Evolutionary conservation across 2,113 vertebrate species (phyloP), one percentile per base, ranked within the genome.

Genomic region (Lagenorhynchus albirostris): DNA sequence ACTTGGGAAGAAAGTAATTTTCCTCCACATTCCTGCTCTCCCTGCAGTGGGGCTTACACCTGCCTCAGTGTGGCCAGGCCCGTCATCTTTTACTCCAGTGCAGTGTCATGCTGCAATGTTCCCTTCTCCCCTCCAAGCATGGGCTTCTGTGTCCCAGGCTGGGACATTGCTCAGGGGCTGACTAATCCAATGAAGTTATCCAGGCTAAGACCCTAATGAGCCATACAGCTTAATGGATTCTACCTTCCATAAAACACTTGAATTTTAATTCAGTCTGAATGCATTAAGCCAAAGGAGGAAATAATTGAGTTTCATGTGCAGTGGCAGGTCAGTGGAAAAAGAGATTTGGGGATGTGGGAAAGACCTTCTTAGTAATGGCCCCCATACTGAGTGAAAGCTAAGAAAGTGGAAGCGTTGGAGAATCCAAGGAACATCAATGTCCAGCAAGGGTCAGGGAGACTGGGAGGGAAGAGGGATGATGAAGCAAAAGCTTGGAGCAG

Each of bases 261-360:
- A 88, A 89, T 89, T 86, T 92, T 92, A 95, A 95, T 87, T 94
- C 76, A 68, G 67, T 77, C 77, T 89, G 50, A 94, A 41, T 70
- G 17, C 70, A 47, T 92, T 83, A 89, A 63, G 33, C 83, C 83
- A 70, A 95, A 95, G 83, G 18, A 92, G 53, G 80, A 92, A 88
- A 70, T 85, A 86, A 81, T 55, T 6, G 1, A 63, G 89, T 44
- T 87, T 86, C 65, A 41, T 44, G 55, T 55, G 74, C 50, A 14
- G 26, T 38, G 70, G 47, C 70, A 71, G 79, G 63, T 71, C 18
- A 0, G 33, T 21, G 26, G n/a, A 26, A 92, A 74, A 55, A 87
- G 55, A 71, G 44, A 6, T 41, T 80, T 33, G 74, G 53, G 41
- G 53, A 29, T 26, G 41, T 50, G n/a, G 41, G 63, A 80, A 71